Percentiles rank a stretch among this genome's conserved stretches.
These are phyloP conservation scores for Phenacoccus solenopsis DNA, from an alignment of 1,140 invertebrate species.

Conservation along the genomic window DNA sequence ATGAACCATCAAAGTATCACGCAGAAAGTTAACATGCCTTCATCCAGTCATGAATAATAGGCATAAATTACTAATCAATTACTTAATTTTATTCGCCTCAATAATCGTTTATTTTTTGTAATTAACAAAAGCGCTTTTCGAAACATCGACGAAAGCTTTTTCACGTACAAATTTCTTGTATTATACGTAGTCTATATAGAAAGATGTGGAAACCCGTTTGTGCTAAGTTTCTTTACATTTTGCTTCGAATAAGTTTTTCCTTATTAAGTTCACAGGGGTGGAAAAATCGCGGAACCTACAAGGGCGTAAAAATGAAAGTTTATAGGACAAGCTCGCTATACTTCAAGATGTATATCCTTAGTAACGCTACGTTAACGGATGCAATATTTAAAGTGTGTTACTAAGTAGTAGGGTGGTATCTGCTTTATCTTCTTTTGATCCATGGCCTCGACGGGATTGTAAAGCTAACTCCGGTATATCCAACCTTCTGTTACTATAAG, in stretches of 20 bases:
- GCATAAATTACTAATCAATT: too few relatives aligned
- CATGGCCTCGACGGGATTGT: too few relatives aligned
- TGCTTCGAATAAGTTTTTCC: not conserved
- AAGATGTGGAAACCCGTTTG: not conserved
- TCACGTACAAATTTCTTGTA: too few relatives aligned
- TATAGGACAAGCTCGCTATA: not conserved
- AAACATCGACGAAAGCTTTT: too few relatives aligned
- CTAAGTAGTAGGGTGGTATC: not conserved
- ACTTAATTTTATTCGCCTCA: too few relatives aligned
- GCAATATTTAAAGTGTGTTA: not conserved
- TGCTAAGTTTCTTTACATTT: not conserved
- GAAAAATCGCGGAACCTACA: too few relatives aligned
- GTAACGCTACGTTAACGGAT: not conserved
- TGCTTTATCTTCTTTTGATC: not conserved
- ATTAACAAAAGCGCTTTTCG: too few relatives aligned
- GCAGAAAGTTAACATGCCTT: not conserved
- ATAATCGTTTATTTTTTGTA: too few relatives aligned
- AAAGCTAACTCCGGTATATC: too few relatives aligned
- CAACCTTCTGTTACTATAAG: too few relatives aligned
- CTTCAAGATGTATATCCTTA: not conserved
- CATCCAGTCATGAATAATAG: too few relatives aligned
- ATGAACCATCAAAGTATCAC: not conserved
- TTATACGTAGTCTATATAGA: too few relatives aligned
- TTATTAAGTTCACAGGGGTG: constrained; percentile 1
- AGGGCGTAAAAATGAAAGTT: not conserved